A percentile compares a stretch with the other conserved stretches of the same genome.
Evolutionary conservation across 2,888 invertebrate genomes (phyloP).

Genomic region (Brachylomia viminalis): DNA sequence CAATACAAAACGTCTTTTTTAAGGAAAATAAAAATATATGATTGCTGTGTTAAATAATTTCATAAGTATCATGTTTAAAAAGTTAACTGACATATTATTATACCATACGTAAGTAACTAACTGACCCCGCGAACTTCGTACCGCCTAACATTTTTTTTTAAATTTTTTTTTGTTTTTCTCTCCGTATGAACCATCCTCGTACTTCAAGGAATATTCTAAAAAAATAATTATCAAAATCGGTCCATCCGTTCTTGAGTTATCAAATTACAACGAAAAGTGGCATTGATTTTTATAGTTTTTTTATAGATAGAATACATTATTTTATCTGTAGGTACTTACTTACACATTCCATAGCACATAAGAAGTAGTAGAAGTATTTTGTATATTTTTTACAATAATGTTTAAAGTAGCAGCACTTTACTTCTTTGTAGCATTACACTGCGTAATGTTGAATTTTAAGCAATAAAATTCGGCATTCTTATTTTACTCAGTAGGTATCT

Average conservation of each 20-base stretch:
- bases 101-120: too few species aligned
- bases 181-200: too few species aligned
- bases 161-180: too few species aligned
- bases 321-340: constrained; percentile 18
- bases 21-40: constrained; percentile 25
- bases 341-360: constrained; percentile 18
- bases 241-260: too few species aligned
- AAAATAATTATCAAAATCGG: too few species aligned
- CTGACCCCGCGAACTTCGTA: too few species aligned
- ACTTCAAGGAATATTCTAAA: too few species aligned
- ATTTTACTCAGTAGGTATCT: background rate
- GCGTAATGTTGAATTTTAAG: background rate
- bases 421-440: background rate
- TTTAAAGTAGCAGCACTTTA: background rate
- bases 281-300: too few species aligned
- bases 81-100: constrained; percentile 49
- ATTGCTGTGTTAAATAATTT: constrained; percentile 35
- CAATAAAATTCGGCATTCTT: background rate
- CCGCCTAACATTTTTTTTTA: too few species aligned
- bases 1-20: constrained; percentile 11
- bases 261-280: too few species aligned
- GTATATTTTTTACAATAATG: constrained; percentile 8
- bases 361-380: constrained; percentile 15
- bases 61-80: constrained; percentile 17
- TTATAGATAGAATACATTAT: constrained; percentile 40